These are phyloP conservation scores for Myotis myotis DNA, from an alignment of 2,797 vertebrate species.

Conservation along the genomic window DNA sequence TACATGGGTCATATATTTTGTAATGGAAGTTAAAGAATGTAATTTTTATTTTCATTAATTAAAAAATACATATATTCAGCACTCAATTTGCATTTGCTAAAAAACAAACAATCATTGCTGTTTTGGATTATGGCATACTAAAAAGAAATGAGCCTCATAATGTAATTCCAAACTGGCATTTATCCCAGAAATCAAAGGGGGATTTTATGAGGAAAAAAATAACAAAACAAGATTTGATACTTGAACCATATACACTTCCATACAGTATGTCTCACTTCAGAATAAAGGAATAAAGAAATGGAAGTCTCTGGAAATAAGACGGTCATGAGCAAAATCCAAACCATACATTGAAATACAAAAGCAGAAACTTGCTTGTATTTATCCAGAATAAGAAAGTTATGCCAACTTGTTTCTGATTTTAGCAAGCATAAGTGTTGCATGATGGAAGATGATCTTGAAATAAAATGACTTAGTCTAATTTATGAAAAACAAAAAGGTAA, in stretches of 20 bases:
- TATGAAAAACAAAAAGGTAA: background rate
- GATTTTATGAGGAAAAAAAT: background rate
- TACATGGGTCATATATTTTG: background rate
- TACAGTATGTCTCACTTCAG: background rate
- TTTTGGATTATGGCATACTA: background rate
- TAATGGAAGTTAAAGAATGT: background rate
- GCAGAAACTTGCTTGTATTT: background rate
- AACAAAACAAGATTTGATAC: background rate
- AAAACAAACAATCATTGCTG: background rate
- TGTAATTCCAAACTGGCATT: background rate
- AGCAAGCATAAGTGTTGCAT: background rate
- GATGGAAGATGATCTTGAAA: background rate
- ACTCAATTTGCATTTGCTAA: background rate
- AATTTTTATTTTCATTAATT: constrained; percentile 22
- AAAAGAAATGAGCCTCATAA: background rate
- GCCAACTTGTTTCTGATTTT: background rate
- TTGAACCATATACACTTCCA: background rate
- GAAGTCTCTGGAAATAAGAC: background rate
- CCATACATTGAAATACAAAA: background rate
- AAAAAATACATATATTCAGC: background rate
- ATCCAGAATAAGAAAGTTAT: background rate
- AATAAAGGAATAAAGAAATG: background rate
- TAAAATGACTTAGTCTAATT: background rate
- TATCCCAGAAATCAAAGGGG: background rate
- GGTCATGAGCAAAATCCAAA: background rate